Evolutionary conservation across 2,797 vertebrate genomes (phyloP).

Genomic region (Alosa sapidissima): DNA sequence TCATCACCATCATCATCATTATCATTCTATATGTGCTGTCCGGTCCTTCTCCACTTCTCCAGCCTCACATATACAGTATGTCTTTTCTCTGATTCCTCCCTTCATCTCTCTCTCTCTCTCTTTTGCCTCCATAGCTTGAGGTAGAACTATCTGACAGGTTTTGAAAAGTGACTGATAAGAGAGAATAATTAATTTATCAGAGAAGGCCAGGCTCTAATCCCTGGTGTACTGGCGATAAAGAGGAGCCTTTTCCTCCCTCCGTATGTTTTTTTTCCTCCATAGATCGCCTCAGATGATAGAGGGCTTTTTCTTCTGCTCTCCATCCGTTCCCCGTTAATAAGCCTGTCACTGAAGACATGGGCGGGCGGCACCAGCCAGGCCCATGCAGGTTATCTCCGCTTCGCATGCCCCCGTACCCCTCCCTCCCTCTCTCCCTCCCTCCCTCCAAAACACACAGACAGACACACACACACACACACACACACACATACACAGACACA

Average conservation of each 20-base stretch:
- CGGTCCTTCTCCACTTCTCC: neutral
- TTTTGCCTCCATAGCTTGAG: constrained; percentile 51
- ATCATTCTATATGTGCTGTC: neutral
- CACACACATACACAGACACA: neutral
- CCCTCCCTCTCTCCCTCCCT: constrained; percentile 43
- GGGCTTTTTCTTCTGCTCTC: constrained; percentile 56
- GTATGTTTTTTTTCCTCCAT: constrained; percentile 36
- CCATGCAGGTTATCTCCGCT: constrained; percentile 73
- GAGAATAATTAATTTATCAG: constrained; percentile 80
- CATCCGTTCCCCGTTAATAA: constrained; percentile 74
- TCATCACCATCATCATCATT: neutral
- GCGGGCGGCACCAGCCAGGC: constrained; percentile 61
- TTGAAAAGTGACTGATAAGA: constrained; percentile 77
- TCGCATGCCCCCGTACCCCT: constrained; percentile 72
- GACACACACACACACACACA: neutral
- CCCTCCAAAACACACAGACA: neutral
- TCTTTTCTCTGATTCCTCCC: too few relatives aligned
- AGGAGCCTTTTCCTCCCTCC: constrained; percentile 68
- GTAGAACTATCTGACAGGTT: constrained; percentile 65
- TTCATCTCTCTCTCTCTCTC: neutral
- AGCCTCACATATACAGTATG: neutral
- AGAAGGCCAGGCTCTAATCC: constrained; percentile 77
- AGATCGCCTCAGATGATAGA: constrained; percentile 72
- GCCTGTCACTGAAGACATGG: constrained; percentile 71
- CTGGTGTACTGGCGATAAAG: constrained; percentile 77